Evolutionary conservation across 2,113 vertebrate species (phyloP), one percentile per base, ranked within the genome.

Genomic region (Strigops habroptila): DNA sequence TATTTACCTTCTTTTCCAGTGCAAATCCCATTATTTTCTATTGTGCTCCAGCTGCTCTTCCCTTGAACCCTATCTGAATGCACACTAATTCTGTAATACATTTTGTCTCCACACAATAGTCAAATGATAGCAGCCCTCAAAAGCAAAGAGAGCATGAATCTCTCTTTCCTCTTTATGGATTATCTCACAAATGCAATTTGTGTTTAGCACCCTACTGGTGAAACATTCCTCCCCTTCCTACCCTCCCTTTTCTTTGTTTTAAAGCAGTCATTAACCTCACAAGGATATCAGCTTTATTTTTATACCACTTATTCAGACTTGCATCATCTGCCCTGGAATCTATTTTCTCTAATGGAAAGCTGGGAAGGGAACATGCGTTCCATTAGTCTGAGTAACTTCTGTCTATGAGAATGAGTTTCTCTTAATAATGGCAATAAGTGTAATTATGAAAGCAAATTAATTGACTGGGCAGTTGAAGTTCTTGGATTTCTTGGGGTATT

Each of bases 391-490:
- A 91, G 62, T 89, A 87, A 85, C 86, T 92, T 91, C 87, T 73
- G 18, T 85, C 82, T 44, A 4, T 71, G 77, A 90, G 91, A 93
- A 90, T 81, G 55, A 78, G 14, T 75, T 94, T 96, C 65, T 92
- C 80, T 89, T 91, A 93, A 86, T 93, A 90, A 92, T 87, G 84
- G 83, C 89, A 96, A 94, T 93, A 75, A 92, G 63, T 57, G 75
- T 86, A 77, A 95, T 92, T 95, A 92, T 76, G 31, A 65, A 94
- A 77, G 81, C 81, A 92, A 95, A 95, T 96, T 86, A 95, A 96
- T 93, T 95, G 91, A 93, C 88, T 80, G 86, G 95, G 88, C 93
- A 91, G 88, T 87, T 85, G 16, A 93, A 91, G 74, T 52, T 79
- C 81, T 94, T 87, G 23, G 57, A 85, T 93, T 94, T 96, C 86